Conservation (phyloP, 2,113 vertebrate genomes). For the Callithrix jacchus region DNA sequence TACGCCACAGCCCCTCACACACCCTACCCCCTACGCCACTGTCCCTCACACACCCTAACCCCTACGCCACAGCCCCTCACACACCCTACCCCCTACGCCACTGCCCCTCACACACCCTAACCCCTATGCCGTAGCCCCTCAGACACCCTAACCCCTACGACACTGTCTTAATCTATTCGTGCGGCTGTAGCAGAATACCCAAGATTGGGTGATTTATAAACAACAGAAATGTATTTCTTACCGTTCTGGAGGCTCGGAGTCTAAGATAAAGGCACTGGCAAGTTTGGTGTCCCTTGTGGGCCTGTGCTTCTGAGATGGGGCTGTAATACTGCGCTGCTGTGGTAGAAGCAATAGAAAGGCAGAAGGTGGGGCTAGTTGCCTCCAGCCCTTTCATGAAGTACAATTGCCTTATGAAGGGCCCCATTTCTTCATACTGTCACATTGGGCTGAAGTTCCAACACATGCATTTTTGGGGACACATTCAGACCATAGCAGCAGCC, state of each 20-base stretch:
- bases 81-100: not conserved
- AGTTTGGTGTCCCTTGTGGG: no score
- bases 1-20: not conserved
- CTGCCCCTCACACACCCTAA: not conserved
- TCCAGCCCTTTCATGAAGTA: not conserved
- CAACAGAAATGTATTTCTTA: not conserved
- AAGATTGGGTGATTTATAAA: not conserved
- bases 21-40: not conserved
- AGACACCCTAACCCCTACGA: not conserved
- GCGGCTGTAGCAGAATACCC: not conserved
- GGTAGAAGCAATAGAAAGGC: no score
- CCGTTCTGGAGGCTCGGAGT: not conserved
- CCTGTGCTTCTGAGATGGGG: not conserved
- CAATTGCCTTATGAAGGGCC: not conserved
- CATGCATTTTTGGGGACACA: not conserved
- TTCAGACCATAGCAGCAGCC: not conserved
- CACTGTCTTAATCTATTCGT: not conserved
- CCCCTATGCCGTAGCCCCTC: fast-evolving
- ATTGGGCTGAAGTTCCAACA: not conserved
- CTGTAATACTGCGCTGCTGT: not conserved
- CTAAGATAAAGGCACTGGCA: not conserved
- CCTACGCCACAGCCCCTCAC: not conserved
- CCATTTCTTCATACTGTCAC: not conserved
- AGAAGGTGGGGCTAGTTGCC: not conserved
- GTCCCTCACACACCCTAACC: not conserved